Conservation (phyloP, 2,888 invertebrate species). For the Biston betularia region DNA sequence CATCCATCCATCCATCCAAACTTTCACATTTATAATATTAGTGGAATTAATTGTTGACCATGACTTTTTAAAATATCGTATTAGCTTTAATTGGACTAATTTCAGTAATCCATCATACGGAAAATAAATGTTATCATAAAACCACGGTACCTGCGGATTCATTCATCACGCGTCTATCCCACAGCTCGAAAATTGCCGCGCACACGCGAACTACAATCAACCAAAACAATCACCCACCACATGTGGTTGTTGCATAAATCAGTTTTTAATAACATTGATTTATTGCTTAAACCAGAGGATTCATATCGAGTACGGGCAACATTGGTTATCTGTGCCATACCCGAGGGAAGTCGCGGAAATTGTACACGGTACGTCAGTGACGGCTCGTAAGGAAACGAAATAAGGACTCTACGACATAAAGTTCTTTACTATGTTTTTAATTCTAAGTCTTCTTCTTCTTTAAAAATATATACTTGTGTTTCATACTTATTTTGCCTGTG, state of each 20-base stretch:
- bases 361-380: conserved; percentile 8
- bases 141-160: conserved; percentile 12
- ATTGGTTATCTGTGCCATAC: conserved; percentile 47
- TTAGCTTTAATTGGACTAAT: not conserved
- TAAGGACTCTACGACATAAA: not conserved
- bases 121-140: conserved; percentile 7
- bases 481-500: no score
- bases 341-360: conserved; percentile 25
- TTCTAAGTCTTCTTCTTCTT: not conserved
- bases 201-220: conserved; percentile 30
- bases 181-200: conserved; percentile 23
- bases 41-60: no score
- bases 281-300: conserved; percentile 50
- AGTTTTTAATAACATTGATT: conserved; percentile 59
- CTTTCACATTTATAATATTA: no score
- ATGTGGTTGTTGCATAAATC: conserved; percentile 52
- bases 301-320: conserved; percentile 37
- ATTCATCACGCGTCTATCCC: conserved; percentile 20
- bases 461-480: no score
- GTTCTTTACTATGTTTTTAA: not conserved
- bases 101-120: conserved; percentile 11
- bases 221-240: conserved; percentile 33
- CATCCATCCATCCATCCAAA: no score
- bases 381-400: conserved; percentile 11
- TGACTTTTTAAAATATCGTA: not conserved